Conservation (phyloP, 2,888 invertebrate species). For the Lagria hirta region DNA sequence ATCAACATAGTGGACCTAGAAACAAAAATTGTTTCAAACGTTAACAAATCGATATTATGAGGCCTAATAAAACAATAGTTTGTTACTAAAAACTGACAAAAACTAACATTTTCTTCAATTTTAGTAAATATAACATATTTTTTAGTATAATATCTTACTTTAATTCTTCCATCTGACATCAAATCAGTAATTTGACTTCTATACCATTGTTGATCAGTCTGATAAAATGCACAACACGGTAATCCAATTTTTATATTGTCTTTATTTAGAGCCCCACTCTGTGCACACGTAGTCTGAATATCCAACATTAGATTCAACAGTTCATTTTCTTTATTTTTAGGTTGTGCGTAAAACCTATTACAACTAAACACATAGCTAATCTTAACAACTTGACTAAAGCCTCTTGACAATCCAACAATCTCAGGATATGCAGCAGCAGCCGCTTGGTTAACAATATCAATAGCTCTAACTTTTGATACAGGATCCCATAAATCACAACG, state of each 20-base stretch:
- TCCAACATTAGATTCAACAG: slow-evolving; percentile 69
- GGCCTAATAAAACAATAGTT: too few species aligned
- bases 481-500: slow-evolving; percentile 70
- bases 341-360: slow-evolving; percentile 73
- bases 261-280: slow-evolving; percentile 39
- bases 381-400: slow-evolving; percentile 56
- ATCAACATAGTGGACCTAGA: slow-evolving; percentile 88
- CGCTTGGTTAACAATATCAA: slow-evolving; percentile 58
- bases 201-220: slow-evolving; percentile 85
- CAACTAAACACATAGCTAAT: slow-evolving; percentile 71
- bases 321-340: slow-evolving; percentile 61
- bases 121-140: too few species aligned
- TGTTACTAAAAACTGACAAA: too few species aligned
- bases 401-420: slow-evolving; percentile 43
- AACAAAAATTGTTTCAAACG: too few species aligned
- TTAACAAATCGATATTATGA: too few species aligned
- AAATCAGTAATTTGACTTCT: slow-evolving; percentile 72
- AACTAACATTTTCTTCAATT: too few species aligned
- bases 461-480: slow-evolving; percentile 59
- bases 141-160: too few species aligned
- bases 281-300: slow-evolving; percentile 62
- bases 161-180: slow-evolving; percentile 42
- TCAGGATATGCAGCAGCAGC: slow-evolving; percentile 49
- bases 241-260: slow-evolving; percentile 59
- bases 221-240: slow-evolving; percentile 79